Evolutionary conservation across 2,113 vertebrate genomes (phyloP).

Genomic region (Neopipo cinnamomea): DNA sequence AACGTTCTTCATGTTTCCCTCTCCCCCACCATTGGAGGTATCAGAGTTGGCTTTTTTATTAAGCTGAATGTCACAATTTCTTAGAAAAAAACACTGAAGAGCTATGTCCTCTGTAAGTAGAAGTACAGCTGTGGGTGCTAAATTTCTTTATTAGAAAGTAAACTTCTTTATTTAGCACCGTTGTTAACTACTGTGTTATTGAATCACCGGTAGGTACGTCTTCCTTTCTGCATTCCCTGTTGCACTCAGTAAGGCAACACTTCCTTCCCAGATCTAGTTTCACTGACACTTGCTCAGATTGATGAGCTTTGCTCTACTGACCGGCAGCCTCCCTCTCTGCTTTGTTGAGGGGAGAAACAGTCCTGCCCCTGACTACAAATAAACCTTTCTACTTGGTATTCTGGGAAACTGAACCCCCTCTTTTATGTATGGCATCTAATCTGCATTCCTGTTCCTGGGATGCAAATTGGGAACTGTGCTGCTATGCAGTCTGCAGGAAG

Average conservation of each 20-base stretch:
- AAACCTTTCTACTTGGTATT: background rate
- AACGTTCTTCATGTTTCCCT: background rate
- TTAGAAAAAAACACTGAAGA: background rate
- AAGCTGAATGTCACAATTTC: background rate
- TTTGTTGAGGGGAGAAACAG: background rate
- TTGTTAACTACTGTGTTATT: background rate
- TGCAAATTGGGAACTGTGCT: background rate
- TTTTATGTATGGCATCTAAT: background rate
- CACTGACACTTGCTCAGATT: background rate
- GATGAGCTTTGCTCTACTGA: background rate
- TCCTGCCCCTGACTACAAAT: background rate
- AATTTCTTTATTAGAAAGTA: background rate
- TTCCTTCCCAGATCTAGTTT: constrained; percentile 12
- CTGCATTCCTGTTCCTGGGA: background rate
- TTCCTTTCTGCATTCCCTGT: background rate
- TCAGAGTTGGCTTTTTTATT: background rate
- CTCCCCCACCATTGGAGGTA: fast-evolving
- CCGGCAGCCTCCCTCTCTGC: background rate
- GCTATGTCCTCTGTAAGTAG: background rate
- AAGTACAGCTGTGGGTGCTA: background rate
- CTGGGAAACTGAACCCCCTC: background rate
- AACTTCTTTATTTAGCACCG: background rate
- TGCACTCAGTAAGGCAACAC: background rate
- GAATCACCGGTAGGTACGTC: background rate
- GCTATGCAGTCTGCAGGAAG: background rate